phyloP scores from a whole-genome alignment of 1,140 invertebrate genomes.

The Drosophila paulistorum region DNA sequence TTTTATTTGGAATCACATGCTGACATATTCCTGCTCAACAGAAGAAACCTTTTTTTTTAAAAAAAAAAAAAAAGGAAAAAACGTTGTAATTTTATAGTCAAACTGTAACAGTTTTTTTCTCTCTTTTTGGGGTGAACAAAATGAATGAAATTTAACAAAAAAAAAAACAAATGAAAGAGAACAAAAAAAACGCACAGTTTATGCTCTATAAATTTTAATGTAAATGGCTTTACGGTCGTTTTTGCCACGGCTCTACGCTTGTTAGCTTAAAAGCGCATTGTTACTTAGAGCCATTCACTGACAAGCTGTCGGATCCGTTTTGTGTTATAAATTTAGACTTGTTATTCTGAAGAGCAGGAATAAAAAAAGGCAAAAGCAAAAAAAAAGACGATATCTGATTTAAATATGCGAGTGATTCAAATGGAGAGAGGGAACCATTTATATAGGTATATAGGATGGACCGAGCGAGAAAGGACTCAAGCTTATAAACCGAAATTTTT shows the following conservation, averaged over 20 bases:
- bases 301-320: slow-evolving; percentile 76
- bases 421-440: background rate
- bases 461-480: no score
- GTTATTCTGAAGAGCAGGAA: slow-evolving; percentile 50
- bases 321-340: slow-evolving; percentile 75
- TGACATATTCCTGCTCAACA: slow-evolving; percentile 74
- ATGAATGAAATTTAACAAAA: slow-evolving; percentile 57
- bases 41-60: slow-evolving; percentile 52
- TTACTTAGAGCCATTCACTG: slow-evolving; percentile 45
- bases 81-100: slow-evolving; percentile 72
- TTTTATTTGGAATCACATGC: slow-evolving; percentile 67
- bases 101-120: slow-evolving; percentile 72
- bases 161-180: slow-evolving; percentile 50
- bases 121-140: slow-evolving; percentile 45
- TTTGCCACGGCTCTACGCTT: slow-evolving; percentile 58
- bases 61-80: slow-evolving; percentile 42
- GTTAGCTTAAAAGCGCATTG: slow-evolving; percentile 78
- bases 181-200: slow-evolving; percentile 66
- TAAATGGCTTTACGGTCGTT: slow-evolving; percentile 67
- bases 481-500: no score
- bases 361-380: slow-evolving; percentile 33
- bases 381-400: background rate
- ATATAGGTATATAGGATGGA: no score
- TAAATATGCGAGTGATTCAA: slow-evolving; percentile 27
- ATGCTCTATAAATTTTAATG: slow-evolving; percentile 82